phyloP scores from a whole-genome alignment of 2,113 vertebrate species.

The Uropsilus gracilis region DNA sequence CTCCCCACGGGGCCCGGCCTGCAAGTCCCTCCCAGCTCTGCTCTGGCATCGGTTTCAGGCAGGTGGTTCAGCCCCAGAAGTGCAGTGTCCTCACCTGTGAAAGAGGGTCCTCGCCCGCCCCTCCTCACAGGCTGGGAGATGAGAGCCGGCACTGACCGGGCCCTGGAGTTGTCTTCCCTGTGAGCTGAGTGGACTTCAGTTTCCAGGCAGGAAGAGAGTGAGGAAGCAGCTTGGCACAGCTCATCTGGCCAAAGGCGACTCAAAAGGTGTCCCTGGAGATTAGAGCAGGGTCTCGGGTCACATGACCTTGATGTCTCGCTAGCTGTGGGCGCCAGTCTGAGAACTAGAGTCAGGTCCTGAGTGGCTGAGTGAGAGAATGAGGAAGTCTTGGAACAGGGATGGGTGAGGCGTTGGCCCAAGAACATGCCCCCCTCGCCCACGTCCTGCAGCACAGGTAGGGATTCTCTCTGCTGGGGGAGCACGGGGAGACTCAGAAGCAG shows the following conservation, averaged over 20 bases:
- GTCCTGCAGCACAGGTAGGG: background rate
- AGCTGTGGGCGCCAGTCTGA: background rate
- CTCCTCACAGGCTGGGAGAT: background rate
- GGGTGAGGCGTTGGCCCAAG: background rate
- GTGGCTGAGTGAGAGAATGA: too few relatives aligned
- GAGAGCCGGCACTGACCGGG: background rate
- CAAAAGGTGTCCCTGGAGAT: background rate
- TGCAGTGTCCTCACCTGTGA: background rate
- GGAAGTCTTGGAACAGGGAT: background rate
- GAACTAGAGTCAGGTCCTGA: background rate
- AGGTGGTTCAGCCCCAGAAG: background rate
- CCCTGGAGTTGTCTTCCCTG: too few relatives aligned
- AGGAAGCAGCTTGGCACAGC: background rate
- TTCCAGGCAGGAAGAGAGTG: background rate
- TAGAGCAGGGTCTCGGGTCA: fast-evolving
- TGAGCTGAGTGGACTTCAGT: background rate
- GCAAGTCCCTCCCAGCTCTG: background rate
- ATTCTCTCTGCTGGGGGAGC: background rate
- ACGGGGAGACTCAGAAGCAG: background rate
- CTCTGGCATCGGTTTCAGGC: background rate
- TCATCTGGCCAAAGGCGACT: background rate
- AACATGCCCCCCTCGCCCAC: too few relatives aligned
- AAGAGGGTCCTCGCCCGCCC: fast-evolving
- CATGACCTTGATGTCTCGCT: background rate
- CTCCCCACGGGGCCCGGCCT: background rate